These are phyloP conservation scores for Dipus sagitta DNA, from an alignment of 2,797 vertebrate species.

Conservation along the genomic window DNA sequence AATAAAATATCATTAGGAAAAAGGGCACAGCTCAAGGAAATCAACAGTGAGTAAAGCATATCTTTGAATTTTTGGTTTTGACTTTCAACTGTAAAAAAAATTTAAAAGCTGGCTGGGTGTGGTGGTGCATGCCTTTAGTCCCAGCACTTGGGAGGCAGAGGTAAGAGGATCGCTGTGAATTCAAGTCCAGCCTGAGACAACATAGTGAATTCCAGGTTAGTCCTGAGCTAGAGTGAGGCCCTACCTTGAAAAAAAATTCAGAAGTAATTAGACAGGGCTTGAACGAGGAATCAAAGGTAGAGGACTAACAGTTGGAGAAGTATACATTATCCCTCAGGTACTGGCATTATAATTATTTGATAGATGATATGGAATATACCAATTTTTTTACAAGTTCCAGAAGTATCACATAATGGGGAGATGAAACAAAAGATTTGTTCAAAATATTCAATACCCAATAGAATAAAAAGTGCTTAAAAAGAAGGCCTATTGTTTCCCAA, in stretches of 20 bases:
- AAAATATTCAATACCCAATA: not conserved
- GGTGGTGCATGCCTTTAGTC: no score
- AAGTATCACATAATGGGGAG: not conserved
- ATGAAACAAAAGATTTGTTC: not conserved
- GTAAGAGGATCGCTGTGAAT: no score
- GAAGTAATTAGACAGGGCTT: not conserved
- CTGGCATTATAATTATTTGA: not conserved
- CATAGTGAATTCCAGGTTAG: no score
- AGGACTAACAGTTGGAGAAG: not conserved
- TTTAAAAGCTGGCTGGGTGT: not conserved
- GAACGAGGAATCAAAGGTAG: not conserved
- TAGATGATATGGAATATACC: not conserved
- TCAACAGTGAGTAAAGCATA: not conserved
- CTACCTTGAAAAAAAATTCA: no score
- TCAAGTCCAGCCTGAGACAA: no score
- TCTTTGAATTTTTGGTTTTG: conserved; percentile 15
- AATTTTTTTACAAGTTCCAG: conserved; percentile 14
- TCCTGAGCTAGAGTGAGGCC: no score
- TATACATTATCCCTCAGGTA: not conserved
- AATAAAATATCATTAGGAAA: conserved; percentile 5
- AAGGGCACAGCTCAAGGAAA: not conserved
- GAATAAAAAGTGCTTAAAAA: not conserved
- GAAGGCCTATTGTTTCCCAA: conserved; percentile 1
- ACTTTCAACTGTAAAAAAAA: not conserved
- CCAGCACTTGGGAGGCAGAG: no score